Evolutionary conservation across 1,140 invertebrate genomes (phyloP).

Genomic region (Diplogasteroides magnus): DNA sequence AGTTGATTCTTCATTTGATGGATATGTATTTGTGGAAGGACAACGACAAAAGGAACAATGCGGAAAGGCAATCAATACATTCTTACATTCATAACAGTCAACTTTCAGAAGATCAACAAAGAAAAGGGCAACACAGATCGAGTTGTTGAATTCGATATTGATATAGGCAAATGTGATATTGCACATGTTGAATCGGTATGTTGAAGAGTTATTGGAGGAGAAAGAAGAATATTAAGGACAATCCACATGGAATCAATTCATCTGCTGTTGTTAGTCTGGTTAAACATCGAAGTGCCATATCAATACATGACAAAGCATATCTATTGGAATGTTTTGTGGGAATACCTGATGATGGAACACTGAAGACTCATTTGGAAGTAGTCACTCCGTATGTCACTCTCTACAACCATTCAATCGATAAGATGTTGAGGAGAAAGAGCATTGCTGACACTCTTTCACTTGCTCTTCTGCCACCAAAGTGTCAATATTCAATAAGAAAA

Average conservation of each 20-base stretch:
- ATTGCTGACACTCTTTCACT: slow-evolving; percentile 32
- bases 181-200: slow-evolving; percentile 13
- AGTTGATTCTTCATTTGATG: no score
- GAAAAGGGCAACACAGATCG: neutral
- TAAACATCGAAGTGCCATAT: slow-evolving; percentile 17
- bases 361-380: slow-evolving; percentile 21
- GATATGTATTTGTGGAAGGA: no score
- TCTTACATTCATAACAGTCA: no score
- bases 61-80: no score
- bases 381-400: neutral
- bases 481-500: slow-evolving; percentile 30
- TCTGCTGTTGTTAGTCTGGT: slow-evolving; percentile 23
- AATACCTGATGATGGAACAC: slow-evolving; percentile 4
- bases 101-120: slow-evolving; percentile 5
- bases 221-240: no score
- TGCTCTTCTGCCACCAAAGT: slow-evolving; percentile 22
- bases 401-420: no score
- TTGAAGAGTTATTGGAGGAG: no score
- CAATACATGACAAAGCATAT: slow-evolving; percentile 26
- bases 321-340: slow-evolving; percentile 31
- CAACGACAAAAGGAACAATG: no score
- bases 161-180: slow-evolving; percentile 18
- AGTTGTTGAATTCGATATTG: slow-evolving; percentile 5
- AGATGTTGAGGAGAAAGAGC: slow-evolving; percentile 15
- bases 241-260: slow-evolving; percentile 22